Percentiles rank a stretch among this genome's conserved stretches.
Evolutionary conservation across 2,888 invertebrate genomes (phyloP).

Genomic region (Teleogryllus oceanicus): DNA sequence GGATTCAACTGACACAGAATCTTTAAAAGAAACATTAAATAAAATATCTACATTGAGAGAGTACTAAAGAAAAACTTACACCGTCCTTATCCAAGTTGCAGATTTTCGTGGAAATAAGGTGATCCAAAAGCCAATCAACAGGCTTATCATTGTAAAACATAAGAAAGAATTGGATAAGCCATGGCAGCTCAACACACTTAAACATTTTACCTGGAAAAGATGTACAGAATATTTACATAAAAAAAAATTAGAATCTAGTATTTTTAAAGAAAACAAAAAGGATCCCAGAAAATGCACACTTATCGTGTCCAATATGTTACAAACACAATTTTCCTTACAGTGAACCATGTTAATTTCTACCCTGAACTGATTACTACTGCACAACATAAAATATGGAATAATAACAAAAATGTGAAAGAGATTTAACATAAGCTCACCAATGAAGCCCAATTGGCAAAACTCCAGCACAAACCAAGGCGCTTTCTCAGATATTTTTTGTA

Average conservation of each 20-base stretch:
- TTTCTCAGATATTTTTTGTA: slow-evolving; percentile 69
- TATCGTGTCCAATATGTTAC: no score
- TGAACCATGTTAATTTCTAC: no score
- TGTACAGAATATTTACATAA: not conserved
- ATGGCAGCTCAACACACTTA: slow-evolving; percentile 78
- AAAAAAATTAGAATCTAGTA: slow-evolving; percentile 18
- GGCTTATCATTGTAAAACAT: slow-evolving; percentile 96
- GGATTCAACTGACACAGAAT: no score
- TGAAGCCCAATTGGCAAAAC: slow-evolving; percentile 91
- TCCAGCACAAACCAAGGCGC: slow-evolving; percentile 88
- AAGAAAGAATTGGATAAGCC: slow-evolving; percentile 86
- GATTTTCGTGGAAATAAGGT: slow-evolving; percentile 83
- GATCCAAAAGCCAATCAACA: slow-evolving; percentile 92
- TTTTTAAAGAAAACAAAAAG: slow-evolving; percentile 27
- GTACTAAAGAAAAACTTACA: slow-evolving; percentile 52
- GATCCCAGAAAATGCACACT: no score
- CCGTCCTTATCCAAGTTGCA: slow-evolving; percentile 75
- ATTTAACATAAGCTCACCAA: slow-evolving; percentile 57
- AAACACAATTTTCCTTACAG: no score
- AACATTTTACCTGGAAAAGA: slow-evolving; percentile 73
- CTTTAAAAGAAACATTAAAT: no score
- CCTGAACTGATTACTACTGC: no score
- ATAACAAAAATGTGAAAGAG: not conserved
- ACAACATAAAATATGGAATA: not conserved
- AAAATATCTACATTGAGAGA: no score